Evolutionary conservation across 2,888 invertebrate genomes (phyloP), one percentile per base, ranked within the genome.

Genomic region (Scrobipalpa atriplicella): DNA sequence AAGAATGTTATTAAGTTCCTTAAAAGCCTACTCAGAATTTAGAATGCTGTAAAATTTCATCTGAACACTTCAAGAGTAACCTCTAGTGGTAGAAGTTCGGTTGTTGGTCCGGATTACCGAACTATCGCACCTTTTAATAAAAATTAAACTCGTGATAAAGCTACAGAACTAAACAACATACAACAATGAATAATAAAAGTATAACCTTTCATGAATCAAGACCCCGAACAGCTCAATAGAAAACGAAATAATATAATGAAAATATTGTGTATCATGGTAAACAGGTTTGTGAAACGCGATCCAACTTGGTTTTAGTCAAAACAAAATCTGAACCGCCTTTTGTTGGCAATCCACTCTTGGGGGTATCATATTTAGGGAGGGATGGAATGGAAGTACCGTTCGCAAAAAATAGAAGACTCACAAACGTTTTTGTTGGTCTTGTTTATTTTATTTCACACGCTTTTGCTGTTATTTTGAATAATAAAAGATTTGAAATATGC

Each of bases 271-370:
- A 81, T 83, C 82, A 79, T 77, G 75, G 75, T 69, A 85, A 87
- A 86, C 85, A 83, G 82, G 85, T 84, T 87, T 76, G 80, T 81
- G 90, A 82, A 90, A 91, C 80, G 77, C 77, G 88, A 91, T 89
- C 83, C 78, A 70, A 73, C 76, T 82, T 81, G 81, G 85, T 87
- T 89, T 88, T 85, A 89, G 90, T 90, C 91, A 91, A 90, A 92
- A 92, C 90, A 91, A 89, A 91, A 91, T 92, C 90, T 84, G 82
- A 78, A 78, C 79, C 81, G 82, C 79, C 85, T 83, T 90, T 91
- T 92, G 91, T 91, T 88, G 75, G 87, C 86, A 77, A 86, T 90
- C 86, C 90, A 88, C 89, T 90, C 80, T 79, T 75, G 82, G 73
- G 83, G 85, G 86, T 91, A 87, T 92, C 90, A 83, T 83, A 80